Conservation (phyloP, 2,888 invertebrate species). For the Tyria jacobaeae region DNA sequence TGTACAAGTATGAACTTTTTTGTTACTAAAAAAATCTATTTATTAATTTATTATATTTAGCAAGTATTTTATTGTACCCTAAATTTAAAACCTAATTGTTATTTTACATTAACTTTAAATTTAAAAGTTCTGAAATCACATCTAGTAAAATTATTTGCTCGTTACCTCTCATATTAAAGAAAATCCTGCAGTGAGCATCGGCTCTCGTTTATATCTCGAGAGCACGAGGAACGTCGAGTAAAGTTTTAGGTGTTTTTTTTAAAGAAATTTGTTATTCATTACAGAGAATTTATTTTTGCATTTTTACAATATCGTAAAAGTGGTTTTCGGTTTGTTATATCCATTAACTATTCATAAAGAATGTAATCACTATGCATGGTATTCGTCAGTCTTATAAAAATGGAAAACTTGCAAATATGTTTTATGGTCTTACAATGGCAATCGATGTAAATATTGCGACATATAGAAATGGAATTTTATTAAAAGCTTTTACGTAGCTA, state of each 20-base stretch:
- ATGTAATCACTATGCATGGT: background rate
- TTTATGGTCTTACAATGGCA: background rate
- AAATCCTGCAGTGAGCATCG: constrained; percentile 82
- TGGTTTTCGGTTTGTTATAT: constrained; percentile 17
- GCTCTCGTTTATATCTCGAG: constrained; percentile 74
- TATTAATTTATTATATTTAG: too few relatives aligned
- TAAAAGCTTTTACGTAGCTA: constrained; percentile 28
- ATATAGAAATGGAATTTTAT: constrained; percentile 22
- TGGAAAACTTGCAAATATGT: background rate
- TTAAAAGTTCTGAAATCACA: constrained; percentile 39
- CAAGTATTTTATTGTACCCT: too few relatives aligned
- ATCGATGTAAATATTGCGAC: background rate
- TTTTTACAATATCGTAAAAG: constrained; percentile 18
- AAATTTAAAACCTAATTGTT: background rate
- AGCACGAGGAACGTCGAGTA: constrained; percentile 66
- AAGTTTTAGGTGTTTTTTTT: constrained; percentile 66
- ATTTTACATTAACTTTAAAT: constrained; percentile 18
- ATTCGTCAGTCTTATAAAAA: background rate
- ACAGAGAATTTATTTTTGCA: constrained; percentile 34
- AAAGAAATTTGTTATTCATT: constrained; percentile 59
- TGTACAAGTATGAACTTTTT: too few relatives aligned
- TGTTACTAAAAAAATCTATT: too few relatives aligned
- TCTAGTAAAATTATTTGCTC: constrained; percentile 50
- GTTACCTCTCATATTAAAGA: constrained; percentile 62
- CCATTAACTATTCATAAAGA: background rate